These are phyloP conservation scores for Tupaia tana DNA, from an alignment of 2,113 vertebrate species.

Conservation along the genomic window DNA sequence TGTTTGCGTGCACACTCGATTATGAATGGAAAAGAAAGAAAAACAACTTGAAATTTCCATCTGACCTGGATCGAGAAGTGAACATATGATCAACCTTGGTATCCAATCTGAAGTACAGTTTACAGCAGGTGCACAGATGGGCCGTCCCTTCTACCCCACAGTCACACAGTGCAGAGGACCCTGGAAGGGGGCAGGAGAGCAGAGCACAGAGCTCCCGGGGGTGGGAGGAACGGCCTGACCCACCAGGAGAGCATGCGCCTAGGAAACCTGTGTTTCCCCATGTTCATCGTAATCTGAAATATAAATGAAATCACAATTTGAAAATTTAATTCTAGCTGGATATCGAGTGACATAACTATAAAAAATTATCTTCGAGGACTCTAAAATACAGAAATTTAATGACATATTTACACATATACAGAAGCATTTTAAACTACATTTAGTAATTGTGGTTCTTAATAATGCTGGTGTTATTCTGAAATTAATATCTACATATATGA, in stretches of 20 bases:
- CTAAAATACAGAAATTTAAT: background rate
- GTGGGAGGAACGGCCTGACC: background rate
- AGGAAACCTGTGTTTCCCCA: background rate
- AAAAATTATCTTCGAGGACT: background rate
- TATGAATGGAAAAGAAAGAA: too few relatives aligned
- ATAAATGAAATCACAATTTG: background rate
- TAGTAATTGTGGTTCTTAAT: background rate
- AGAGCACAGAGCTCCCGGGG: accelerated
- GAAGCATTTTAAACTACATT: background rate
- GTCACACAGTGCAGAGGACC: too few relatives aligned
- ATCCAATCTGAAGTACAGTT: background rate
- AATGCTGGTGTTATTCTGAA: background rate
- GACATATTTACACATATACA: background rate
- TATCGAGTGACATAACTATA: background rate
- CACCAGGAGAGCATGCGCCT: too few relatives aligned
- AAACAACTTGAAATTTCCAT: background rate
- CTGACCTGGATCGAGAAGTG: background rate
- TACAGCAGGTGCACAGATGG: background rate
- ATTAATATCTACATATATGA: background rate
- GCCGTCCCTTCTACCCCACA: accelerated
- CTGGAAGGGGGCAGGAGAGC: accelerated
- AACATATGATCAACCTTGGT: background rate
- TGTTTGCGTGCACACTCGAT: too few relatives aligned
- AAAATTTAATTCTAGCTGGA: background rate
- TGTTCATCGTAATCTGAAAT: background rate